These are phyloP conservation scores for Tenthredo livida DNA, from an alignment of 2,888 invertebrate species.

Conservation along the genomic window DNA sequence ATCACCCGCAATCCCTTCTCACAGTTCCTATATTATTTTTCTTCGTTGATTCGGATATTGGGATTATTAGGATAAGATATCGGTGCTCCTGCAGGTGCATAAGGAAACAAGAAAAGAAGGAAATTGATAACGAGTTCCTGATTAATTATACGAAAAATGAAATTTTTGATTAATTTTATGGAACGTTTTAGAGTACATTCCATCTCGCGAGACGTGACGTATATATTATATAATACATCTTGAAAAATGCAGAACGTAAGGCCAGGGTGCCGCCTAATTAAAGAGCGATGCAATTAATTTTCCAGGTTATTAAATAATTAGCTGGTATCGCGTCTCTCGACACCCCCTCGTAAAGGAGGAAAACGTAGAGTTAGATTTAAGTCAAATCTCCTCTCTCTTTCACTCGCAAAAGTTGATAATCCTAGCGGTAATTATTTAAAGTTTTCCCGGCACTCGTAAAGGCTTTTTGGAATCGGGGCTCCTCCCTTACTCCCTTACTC, in stretches of 20 bases:
- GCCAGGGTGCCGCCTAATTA: conserved; percentile 63
- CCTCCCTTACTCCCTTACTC: not conserved
- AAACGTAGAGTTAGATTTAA: conserved; percentile 55
- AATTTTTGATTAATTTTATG: not conserved
- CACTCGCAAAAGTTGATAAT: conserved; percentile 66
- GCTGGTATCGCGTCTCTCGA: conserved; percentile 66
- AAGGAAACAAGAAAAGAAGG: accelerated
- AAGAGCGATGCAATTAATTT: conserved; percentile 71
- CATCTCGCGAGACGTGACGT: not conserved
- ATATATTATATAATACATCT: not conserved
- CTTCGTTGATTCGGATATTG: not conserved
- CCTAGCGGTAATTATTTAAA: conserved; percentile 70
- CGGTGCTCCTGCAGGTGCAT: not conserved
- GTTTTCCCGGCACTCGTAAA: conserved; percentile 63
- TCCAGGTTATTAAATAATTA: conserved; percentile 75
- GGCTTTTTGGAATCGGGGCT: conserved; percentile 13
- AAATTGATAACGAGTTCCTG: not conserved
- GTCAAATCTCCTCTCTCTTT: conserved; percentile 50
- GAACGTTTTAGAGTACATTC: not conserved
- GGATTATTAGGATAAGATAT: not conserved
- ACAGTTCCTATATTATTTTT: not conserved
- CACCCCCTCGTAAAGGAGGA: conserved; percentile 36
- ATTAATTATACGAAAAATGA: not conserved
- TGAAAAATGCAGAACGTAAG: conserved; percentile 18
- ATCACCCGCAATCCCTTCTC: conserved; percentile 23